Conservation (phyloP, 2,797 vertebrate species). For the Platalea minor region DNA sequence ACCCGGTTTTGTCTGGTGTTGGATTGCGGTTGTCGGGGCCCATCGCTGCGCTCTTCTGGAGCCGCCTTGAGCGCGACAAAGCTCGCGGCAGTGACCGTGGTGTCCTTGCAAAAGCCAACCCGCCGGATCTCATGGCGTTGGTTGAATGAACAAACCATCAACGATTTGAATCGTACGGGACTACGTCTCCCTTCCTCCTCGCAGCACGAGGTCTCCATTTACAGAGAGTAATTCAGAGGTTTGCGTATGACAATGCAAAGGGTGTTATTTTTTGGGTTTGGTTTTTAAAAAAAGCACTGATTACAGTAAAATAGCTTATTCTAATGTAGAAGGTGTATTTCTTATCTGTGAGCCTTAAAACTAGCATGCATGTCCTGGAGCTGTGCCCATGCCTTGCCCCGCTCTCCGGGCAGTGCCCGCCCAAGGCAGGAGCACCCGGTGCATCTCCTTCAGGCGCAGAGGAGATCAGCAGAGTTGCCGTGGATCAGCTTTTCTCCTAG, state of each 20-base stretch:
- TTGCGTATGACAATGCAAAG: not conserved
- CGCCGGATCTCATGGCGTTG: fast-evolving
- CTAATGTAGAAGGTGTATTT: not conserved
- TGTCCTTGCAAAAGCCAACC: not conserved
- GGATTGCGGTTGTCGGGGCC: not conserved
- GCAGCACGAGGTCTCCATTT: fast-evolving
- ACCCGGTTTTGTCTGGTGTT: not conserved
- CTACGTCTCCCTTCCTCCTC: not conserved
- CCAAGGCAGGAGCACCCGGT: fast-evolving
- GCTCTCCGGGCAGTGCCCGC: fast-evolving
- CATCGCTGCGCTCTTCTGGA: not conserved
- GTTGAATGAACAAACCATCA: not conserved
- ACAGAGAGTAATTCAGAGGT: not conserved
- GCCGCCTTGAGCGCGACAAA: not conserved
- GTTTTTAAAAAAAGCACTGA: not conserved
- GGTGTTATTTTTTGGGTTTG: not conserved
- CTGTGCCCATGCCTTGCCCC: not conserved
- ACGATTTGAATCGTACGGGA: not conserved
- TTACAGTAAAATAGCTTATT: not conserved
- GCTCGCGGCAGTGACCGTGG: not conserved
- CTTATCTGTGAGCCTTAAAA: not conserved
- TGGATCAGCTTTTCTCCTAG: not conserved
- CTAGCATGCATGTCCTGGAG: fast-evolving
- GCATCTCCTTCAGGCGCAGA: not conserved
- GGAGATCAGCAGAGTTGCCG: not conserved